phyloP scores from a whole-genome alignment of 2,888 invertebrate genomes.

The Adelognathus sp. region DNA sequence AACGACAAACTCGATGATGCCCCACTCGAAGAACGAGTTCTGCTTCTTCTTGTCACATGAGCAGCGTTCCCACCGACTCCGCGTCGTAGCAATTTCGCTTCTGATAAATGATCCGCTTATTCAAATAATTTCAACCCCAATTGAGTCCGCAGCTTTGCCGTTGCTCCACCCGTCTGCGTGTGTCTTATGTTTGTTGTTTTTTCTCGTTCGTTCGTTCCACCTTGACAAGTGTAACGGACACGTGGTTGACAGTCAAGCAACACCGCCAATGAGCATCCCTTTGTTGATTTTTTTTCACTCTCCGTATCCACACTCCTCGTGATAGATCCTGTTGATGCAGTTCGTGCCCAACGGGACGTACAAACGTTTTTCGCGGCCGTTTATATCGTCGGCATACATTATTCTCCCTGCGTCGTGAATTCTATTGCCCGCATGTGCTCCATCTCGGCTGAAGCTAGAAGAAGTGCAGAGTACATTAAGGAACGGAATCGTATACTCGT shows the following conservation, averaged over 20 bases:
- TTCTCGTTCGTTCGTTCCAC: conserved; percentile 59
- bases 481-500: conserved; percentile 31
- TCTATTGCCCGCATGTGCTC: conserved; percentile 35
- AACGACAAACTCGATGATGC: conserved; percentile 49
- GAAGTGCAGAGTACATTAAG: conserved; percentile 34
- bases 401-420: conserved; percentile 14
- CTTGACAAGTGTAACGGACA: conserved; percentile 72
- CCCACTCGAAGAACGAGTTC: conserved; percentile 73
- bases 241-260: conserved; percentile 58
- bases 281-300: not conserved
- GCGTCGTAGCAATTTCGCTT: conserved; percentile 65
- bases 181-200: conserved; percentile 51
- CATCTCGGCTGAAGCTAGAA: conserved; percentile 23
- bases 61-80: conserved; percentile 35
- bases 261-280: conserved; percentile 77
- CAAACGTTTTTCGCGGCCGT: conserved; percentile 15
- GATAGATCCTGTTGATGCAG: conserved; percentile 18
- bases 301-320: conserved; percentile 8
- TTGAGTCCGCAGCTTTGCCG: conserved; percentile 67
- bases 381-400: conserved; percentile 13
- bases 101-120: conserved; percentile 76
- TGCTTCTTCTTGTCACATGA: conserved; percentile 11
- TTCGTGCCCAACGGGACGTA: conserved; percentile 16
- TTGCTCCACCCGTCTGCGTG: conserved; percentile 43
- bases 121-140: conserved; percentile 79